phyloP scores from a whole-genome alignment of 2,113 vertebrate genomes.

The Clarias gariepinus region DNA sequence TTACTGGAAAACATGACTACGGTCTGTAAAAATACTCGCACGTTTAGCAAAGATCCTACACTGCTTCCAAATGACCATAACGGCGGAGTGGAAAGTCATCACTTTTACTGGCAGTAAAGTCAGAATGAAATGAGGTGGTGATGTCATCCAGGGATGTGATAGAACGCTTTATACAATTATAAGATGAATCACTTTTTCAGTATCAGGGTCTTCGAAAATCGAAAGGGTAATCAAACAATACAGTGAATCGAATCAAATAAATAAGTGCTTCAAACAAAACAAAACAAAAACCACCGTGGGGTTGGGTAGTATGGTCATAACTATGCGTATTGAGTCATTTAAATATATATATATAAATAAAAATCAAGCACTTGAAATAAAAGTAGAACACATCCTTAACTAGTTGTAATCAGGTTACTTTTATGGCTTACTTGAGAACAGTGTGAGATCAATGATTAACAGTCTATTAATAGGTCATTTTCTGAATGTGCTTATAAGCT shows the following conservation, averaged over 20 bases:
- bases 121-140: conserved; percentile 2
- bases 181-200: background rate
- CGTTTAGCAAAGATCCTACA: background rate
- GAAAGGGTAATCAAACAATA: background rate
- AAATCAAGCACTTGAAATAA: background rate
- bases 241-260: background rate
- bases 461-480: background rate
- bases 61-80: conserved; percentile 5
- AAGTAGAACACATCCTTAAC: background rate
- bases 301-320: background rate
- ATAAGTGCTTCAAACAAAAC: background rate
- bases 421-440: background rate
- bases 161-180: background rate
- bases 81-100: background rate
- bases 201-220: background rate
- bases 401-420: background rate
- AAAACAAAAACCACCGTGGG: too few species aligned
- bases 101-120: conserved; percentile 8
- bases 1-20: conserved; percentile 49
- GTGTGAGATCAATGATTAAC: background rate
- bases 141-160: background rate
- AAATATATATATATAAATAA: background rate
- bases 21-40: conserved; percentile 41
- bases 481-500: background rate
- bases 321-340: background rate